Base-by-base conservation (phyloP, 2,888 invertebrate species). In the Xestoiulus laeticollis region DNA sequence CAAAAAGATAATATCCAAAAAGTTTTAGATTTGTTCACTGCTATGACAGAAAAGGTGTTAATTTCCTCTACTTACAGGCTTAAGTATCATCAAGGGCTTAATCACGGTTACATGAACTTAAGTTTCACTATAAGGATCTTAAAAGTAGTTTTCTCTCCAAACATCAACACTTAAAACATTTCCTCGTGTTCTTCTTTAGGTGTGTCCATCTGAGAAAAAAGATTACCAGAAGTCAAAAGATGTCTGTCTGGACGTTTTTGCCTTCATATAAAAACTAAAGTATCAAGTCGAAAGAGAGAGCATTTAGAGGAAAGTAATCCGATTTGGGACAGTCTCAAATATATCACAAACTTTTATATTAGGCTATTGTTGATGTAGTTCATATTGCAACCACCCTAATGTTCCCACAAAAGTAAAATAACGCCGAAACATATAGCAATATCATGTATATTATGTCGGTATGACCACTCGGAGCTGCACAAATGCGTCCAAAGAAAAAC, bases 301-400 rank as follows among this genome's bases (percentile, higher is more conserved):
- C 78, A 78, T 78, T 78, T 78, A 78, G 78, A 78, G 78, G 78
- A 78, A 78, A 78, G 78, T 78, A 78, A 78, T 78, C 78, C 78
- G 78, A 78, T 78, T 78, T 78, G 78, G 78, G 78, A 78, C 78
- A 78, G 30, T 30, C 78, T 78, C 26, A 78, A 78, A 30, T 78
- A 78, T 78, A 78, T 78, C 78, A 78, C 78, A 78, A 78, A 78
- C 78, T 78, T 78, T 78, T 78, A 78, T 78, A 78, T 78, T 78
- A 78, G 78, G 78, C 78, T 78, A 78, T 78, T 78, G 78, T 78
- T 78, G 78, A 78, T 78, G 78, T 78, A 78, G 78, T 78, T 78
- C 78, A 78, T 78, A 78, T 78, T 78, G 78, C 78, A 30, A 78
- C 78, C 30, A 30, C 78, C 78, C 78, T 78, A 78, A 78, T 30